Conservation (phyloP, 2,113 vertebrate species). For the Dolichotis patagonum region DNA sequence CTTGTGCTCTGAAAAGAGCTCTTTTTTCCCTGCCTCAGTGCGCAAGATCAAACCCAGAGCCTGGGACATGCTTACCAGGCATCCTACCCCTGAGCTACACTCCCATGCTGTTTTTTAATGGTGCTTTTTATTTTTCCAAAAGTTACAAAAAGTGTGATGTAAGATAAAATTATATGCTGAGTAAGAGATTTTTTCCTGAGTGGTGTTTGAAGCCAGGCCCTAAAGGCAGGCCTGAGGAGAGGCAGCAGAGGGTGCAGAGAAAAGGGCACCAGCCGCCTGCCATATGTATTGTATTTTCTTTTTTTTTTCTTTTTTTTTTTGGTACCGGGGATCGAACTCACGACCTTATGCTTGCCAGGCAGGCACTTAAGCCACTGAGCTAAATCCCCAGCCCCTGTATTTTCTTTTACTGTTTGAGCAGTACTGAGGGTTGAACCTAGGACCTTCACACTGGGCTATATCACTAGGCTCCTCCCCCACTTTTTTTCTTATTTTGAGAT, state of each 20-base stretch:
- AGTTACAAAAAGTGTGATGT: neutral
- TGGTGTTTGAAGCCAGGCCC: neutral
- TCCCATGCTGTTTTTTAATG: neutral
- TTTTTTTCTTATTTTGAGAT: neutral
- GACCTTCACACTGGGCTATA: neutral
- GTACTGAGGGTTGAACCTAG: neutral
- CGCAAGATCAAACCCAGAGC: neutral
- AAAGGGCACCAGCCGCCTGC: neutral
- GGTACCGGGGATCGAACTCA: too few species aligned
- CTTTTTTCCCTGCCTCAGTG: neutral
- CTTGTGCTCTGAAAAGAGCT: neutral
- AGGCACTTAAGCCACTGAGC: too few species aligned
- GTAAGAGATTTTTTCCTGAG: neutral
- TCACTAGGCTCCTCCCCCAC: rapidly evolving
- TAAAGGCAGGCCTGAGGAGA: neutral
- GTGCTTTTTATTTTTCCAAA: slow-evolving; percentile 28
- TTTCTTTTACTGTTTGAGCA: neutral
- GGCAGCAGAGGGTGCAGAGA: neutral
- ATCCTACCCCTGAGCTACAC: neutral
- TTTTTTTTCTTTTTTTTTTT: too few species aligned
- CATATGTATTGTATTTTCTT: neutral
- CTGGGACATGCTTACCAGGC: neutral
- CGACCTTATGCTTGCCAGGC: too few species aligned
- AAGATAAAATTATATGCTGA: neutral
- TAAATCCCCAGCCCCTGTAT: too few species aligned